Evolutionary conservation across 2,888 invertebrate genomes (phyloP), one percentile per base, ranked within the genome.

Genomic region (Sminthurides aquaticus): DNA sequence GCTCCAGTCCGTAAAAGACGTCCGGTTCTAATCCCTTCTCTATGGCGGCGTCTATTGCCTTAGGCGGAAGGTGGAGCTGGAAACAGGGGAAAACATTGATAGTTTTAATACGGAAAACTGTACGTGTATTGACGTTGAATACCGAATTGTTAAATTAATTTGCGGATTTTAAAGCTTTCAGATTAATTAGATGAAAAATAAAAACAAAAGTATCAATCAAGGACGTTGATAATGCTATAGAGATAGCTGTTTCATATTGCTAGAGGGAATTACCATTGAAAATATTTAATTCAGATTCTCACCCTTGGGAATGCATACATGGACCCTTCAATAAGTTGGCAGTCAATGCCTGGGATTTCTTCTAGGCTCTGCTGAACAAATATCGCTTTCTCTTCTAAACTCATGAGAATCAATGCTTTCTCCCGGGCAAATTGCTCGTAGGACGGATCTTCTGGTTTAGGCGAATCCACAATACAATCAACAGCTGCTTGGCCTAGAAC

Each of bases 281-380:
- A n/a, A n/a, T n/a, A n/a, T n/a, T n/a, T n/a, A n/a, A n/a, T n/a
- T n/a, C n/a, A n/a, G n/a, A n/a, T n/a, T n/a, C 27, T 58, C 71
- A 79, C 78, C 76, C 76, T 75, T 0, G 99, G 99, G 79, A 98
- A 99, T 67, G 95, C 95, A 79, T 99, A 99, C 99, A 99, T 98
- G 2, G 99, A 96, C 18, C 99, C 88, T 87, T 88, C 89, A 3
- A 86, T 83, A 1, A 84, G 81, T 77, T 96, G 94, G 76, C 95
- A 94, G 27, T 80, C 83, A 79, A 91, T 87, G 25, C 97, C 97
- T 71, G 90, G 86, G 79, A 99, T 91, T 60, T 84, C 82, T 80
- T 95, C 96, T 78, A 99, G 90, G 0, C 91, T 87, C 56, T 91
- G 86, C 1, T 87, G 88, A 34, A 96, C 89, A 81, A 97, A 83